Base-by-base conservation (phyloP, 2,888 invertebrate genomes). In the Heliconius sara region DNA sequence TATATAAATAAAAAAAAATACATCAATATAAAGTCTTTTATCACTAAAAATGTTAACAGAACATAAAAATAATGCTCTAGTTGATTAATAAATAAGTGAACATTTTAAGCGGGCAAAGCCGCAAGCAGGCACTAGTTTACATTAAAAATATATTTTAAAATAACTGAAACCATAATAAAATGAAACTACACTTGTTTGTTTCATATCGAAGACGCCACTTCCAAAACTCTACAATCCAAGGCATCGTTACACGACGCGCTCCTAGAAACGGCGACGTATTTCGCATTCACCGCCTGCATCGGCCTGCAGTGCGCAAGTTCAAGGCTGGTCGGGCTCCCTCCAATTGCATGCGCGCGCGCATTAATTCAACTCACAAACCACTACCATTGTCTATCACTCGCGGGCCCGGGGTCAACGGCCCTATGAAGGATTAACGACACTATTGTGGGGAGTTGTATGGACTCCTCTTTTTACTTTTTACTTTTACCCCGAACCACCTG, bases 341-440 rank as follows among this genome's bases (percentile, higher is more conserved):
- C 92, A 92, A 91, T 91, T 92, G 93, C 93, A 92, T 91, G 93
- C 91, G 92, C 90, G 91, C 89, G 89, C 89, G 89, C 90, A 94
- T 94, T 94, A 88, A 95, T 94, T 94, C 94, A 88, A 87, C 93
- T 91, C 94, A 93, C 94, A 94, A 90, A 87, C 91, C 86, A 89
- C 93, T 91, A 91, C 92, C 94, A 95, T 95, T 95, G 95, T 95
- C 95, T 95, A 94, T 94, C 93, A 93, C 91, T 88, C 87, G 87
- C 86, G 87, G 85, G 85, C 88, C 88, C 76, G 89, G 88, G 95
- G 90, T 93, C 92, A 89, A 86, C 85, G 91, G 92, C 91, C 94
- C 89, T 91, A 91, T 94, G 93, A 91, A 94, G 91, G 92, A 94
- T 93, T 95, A 93, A 94, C 93, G 93, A 91, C 91, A 91, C 90